These are phyloP conservation scores for Brienomyrus longianalis DNA, from an alignment of 2,113 vertebrate genomes.

Conservation along the genomic window DNA sequence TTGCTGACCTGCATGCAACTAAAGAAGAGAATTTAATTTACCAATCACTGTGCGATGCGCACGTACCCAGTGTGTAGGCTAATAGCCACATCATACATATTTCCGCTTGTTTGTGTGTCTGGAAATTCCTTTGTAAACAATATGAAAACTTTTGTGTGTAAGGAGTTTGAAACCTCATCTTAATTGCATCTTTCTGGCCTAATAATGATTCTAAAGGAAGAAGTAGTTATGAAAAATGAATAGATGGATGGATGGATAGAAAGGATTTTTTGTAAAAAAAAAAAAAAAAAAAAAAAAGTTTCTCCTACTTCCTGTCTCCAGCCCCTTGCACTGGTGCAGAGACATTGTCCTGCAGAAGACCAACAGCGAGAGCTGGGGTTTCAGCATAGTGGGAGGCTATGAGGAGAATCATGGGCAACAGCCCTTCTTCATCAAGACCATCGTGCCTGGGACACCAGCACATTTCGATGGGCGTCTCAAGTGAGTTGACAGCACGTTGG, in stretches of 20 bases:
- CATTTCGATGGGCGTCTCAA: slow-evolving; percentile 80
- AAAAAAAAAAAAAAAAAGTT: background rate
- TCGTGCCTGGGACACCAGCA: slow-evolving; percentile 82
- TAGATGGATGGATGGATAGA: background rate
- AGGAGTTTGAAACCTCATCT: background rate
- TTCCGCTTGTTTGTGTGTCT: background rate
- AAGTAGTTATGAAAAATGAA: background rate
- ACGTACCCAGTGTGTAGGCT: background rate
- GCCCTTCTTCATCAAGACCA: slow-evolving; percentile 93
- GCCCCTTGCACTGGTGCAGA: slow-evolving; percentile 82
- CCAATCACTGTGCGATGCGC: background rate
- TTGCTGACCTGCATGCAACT: background rate
- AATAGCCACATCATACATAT: background rate
- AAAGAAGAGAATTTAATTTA: background rate
- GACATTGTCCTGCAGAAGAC: slow-evolving; percentile 79
- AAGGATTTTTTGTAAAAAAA: too few relatives aligned
- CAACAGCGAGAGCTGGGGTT: slow-evolving; percentile 85
- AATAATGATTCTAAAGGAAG: background rate
- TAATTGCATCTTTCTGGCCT: background rate
- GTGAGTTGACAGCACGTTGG: slow-evolving; percentile 51
- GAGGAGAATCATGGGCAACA: slow-evolving; percentile 82
- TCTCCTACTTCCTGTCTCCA: slow-evolving; percentile 32
- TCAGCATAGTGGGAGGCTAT: slow-evolving; percentile 88
- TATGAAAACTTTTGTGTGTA: background rate
- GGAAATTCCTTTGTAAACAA: background rate